Percentiles rank a stretch among this genome's conserved stretches.
Conservation (phyloP, 2,113 vertebrate species). For the Fregetta grallaria region DNA sequence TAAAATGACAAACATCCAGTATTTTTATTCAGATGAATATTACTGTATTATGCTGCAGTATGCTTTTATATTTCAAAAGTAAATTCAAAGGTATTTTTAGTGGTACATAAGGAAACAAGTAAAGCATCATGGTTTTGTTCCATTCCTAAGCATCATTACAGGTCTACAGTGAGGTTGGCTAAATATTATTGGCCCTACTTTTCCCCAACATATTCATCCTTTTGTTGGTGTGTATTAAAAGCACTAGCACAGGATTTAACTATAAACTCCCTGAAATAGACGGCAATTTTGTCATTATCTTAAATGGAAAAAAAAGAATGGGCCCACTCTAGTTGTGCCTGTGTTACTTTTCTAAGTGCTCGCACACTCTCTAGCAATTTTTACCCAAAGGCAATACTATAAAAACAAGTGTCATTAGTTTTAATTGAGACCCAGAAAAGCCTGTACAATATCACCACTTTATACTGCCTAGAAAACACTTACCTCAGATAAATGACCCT, state of each 20-base stretch:
- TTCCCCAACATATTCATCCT: not conserved
- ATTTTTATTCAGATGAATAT: not conserved
- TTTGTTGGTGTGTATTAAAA: not conserved
- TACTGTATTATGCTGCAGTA: not conserved
- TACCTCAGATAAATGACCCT: conserved; percentile 47
- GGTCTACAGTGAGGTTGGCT: not conserved
- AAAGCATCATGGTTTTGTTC: not conserved
- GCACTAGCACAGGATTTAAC: not conserved
- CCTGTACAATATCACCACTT: not conserved
- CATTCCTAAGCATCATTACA: not conserved
- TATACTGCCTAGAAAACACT: conserved; percentile 30
- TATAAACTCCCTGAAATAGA: not conserved
- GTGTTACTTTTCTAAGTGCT: conserved; percentile 7
- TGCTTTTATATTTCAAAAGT: not conserved
- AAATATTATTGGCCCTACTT: not conserved
- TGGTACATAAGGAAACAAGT: not conserved
- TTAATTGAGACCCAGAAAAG: conserved; percentile 19
- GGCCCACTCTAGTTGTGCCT: not conserved
- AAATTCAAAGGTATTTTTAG: not conserved
- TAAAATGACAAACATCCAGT: not conserved
- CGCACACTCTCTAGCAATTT: not conserved
- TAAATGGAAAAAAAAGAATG: not conserved
- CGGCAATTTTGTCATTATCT: not conserved
- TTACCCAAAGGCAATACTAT: not conserved
- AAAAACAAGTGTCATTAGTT: not conserved